Base-by-base conservation (phyloP, 2,888 invertebrate genomes). In the Parnassius smintheus region DNA sequence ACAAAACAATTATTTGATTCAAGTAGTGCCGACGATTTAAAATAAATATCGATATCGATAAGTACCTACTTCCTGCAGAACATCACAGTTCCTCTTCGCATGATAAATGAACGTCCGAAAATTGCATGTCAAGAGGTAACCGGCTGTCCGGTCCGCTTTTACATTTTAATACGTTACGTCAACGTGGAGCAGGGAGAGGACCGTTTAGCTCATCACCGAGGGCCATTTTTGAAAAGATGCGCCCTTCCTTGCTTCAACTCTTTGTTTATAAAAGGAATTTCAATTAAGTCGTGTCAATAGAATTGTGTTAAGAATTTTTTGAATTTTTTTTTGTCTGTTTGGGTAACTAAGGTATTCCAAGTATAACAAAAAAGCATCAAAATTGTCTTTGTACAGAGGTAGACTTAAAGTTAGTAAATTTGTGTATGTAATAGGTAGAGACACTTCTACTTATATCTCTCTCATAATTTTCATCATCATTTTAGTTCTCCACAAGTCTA, bases 51-150 rank as follows among this genome's bases (percentile, higher is more conserved):
- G 62, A 64, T 62, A 71, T 72, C 73, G 78, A 78, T 75, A 78
- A 75, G n/a, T n/a, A n/a, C n/a, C 41, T 50, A 49, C 44, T 11
- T 65, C 68, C 55, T 70, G 73, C 73, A 75, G 62, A 58, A 53
- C 72, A 56, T 41, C 53, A 51, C 64, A 72, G 69, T 73, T 70
- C 76, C 72, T 71, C 80, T 73, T 72, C 70, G 68, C 75, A 80
- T 91, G 86, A 88, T 88, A 84, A 88, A 89, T 89, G 86, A 81
- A 80, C 76, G 77, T 74, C 82, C 87, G 82, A 88, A 91, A 90
- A 91, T 90, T 90, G 88, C 89, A 88, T 83, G 90, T 90, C 90
- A 88, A 83, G 73, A 85, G 80, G 82, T 85, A 88, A 89, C 86
- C 75, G 82, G 78, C 82, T 82, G 87, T 85, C 89, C 75, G 73